Conservation (phyloP, 2,113 vertebrate genomes). For the Coreoperca whiteheadi region DNA sequence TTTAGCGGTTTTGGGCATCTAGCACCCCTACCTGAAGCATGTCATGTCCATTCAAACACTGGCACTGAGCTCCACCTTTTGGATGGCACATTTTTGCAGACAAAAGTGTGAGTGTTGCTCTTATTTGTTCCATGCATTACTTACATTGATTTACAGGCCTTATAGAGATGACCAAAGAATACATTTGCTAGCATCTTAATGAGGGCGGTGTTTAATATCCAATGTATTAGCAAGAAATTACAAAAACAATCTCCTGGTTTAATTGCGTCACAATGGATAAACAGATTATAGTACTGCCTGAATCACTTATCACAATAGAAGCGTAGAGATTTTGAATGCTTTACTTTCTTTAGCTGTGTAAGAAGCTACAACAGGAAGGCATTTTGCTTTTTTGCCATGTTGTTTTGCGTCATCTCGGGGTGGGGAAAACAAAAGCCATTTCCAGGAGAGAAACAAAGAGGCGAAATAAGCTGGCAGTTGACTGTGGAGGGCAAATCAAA, state of each 20-base stretch:
- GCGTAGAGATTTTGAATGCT: background rate
- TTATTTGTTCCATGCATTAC: background rate
- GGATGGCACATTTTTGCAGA: background rate
- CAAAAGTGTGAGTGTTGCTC: background rate
- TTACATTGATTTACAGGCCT: slow-evolving; percentile 1
- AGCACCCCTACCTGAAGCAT: background rate
- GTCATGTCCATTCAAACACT: background rate
- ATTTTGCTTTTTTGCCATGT: background rate
- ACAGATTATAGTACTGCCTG: background rate
- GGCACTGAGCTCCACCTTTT: background rate
- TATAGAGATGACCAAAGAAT: background rate
- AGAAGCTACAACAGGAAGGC: background rate
- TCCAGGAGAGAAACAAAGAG: slow-evolving; percentile 48
- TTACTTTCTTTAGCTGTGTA: background rate
- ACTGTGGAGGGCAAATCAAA: slow-evolving; percentile 71
- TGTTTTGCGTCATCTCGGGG: background rate
- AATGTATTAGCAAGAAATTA: background rate
- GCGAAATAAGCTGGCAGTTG: slow-evolving; percentile 50
- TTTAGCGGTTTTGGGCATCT: background rate
- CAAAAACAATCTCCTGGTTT: background rate
- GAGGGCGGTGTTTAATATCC: background rate
- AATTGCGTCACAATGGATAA: background rate
- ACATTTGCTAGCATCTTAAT: slow-evolving; percentile 2
- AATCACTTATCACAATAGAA: background rate
- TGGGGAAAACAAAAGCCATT: slow-evolving; percentile 27